These are phyloP conservation scores for Zophobas morio DNA, from an alignment of 1,140 invertebrate species.

Conservation along the genomic window DNA sequence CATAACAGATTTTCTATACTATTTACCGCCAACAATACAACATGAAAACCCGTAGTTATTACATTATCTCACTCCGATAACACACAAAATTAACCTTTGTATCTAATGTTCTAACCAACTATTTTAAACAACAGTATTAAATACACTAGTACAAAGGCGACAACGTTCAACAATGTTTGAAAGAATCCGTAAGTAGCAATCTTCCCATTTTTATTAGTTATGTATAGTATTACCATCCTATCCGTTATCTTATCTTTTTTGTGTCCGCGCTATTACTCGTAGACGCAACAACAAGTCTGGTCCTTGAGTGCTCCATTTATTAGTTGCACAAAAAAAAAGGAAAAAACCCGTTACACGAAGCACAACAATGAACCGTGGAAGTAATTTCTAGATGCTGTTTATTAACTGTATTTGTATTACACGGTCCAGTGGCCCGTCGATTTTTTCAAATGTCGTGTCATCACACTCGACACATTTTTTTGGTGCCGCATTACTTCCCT, in stretches of 20 bases:
- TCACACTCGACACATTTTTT: too few species aligned
- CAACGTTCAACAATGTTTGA: too few species aligned
- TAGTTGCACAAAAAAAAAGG: neutral
- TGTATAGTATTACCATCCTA: neutral
- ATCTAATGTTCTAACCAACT: conserved; percentile 1
- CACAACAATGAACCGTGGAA: conserved; percentile 20
- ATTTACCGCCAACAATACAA: too few species aligned
- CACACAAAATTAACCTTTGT: conserved; percentile 12
- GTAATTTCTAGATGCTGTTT: conserved; percentile 29
- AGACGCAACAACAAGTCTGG: neutral
- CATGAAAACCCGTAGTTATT: too few species aligned
- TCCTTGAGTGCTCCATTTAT: neutral
- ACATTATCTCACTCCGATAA: conserved; percentile 2
- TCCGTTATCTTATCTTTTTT: neutral
- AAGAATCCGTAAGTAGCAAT: neutral
- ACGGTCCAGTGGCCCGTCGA: conserved; percentile 2
- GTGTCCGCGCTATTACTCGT: neutral
- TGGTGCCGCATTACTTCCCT: too few species aligned
- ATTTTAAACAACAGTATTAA: neutral
- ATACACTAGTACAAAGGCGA: too few species aligned
- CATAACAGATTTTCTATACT: too few species aligned
- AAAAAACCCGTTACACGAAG: conserved; percentile 19
- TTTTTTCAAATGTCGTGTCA: too few species aligned
- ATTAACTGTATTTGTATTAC: conserved; percentile 30
- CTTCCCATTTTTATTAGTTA: neutral